These are phyloP conservation scores for Steromphala cineraria DNA, from an alignment of 2,888 invertebrate genomes.

Conservation along the genomic window DNA sequence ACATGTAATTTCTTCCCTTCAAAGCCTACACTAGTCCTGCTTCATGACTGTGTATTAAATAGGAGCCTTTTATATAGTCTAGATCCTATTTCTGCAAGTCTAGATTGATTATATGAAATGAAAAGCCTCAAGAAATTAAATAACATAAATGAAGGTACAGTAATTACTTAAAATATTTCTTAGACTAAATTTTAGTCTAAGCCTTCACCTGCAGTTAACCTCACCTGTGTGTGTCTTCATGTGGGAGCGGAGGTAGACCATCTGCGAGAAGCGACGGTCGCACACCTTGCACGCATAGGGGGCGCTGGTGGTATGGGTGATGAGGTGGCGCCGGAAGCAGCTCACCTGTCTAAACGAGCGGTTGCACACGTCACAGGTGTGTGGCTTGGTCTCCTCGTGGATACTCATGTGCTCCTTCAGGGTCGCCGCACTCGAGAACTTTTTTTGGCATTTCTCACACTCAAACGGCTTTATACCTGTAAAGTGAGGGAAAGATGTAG, in stretches of 20 bases:
- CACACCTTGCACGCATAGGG: constrained; percentile 66
- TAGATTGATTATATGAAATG: too few relatives aligned
- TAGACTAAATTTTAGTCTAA: too few relatives aligned
- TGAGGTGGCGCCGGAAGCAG: constrained; percentile 65
- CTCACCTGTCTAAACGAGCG: constrained; percentile 68
- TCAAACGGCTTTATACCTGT: constrained; percentile 71
- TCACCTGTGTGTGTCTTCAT: constrained; percentile 70
- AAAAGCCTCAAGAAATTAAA: too few relatives aligned
- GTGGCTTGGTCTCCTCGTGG: constrained; percentile 62
- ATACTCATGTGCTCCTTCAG: constrained; percentile 68
- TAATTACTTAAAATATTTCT: too few relatives aligned
- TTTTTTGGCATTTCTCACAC: constrained; percentile 65
- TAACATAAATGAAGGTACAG: too few relatives aligned
- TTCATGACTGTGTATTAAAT: too few relatives aligned
- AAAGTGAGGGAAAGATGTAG: too few relatives aligned
- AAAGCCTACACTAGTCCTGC: too few relatives aligned
- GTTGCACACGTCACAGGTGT: constrained; percentile 63
- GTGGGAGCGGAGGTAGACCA: constrained; percentile 70
- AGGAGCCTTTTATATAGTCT: too few relatives aligned
- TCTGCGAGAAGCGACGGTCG: constrained; percentile 64
- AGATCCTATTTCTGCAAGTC: too few relatives aligned
- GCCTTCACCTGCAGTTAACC: not conserved
- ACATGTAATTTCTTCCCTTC: too few relatives aligned
- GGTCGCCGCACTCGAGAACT: constrained; percentile 69
- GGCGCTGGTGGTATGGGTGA: constrained; percentile 62